phyloP scores from a whole-genome alignment of 2,113 vertebrate genomes.

The Psittacara wagleri region DNA sequence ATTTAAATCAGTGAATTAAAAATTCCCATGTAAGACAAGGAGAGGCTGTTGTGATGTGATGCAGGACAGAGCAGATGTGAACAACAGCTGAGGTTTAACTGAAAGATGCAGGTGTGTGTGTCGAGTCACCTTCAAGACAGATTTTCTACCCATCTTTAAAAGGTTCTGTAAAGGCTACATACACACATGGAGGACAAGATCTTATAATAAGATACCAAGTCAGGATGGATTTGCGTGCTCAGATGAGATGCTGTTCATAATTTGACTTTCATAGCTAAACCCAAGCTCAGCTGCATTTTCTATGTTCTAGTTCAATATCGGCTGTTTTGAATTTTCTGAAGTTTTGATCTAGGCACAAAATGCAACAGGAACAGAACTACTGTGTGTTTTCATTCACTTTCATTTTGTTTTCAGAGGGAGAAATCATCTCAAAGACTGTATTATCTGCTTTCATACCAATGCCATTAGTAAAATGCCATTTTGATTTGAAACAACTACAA shows the following conservation, averaged over 20 bases:
- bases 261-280: background rate
- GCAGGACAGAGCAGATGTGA: background rate
- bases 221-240: background rate
- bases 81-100: background rate
- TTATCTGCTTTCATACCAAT: background rate
- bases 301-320: background rate
- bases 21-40: background rate
- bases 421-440: background rate
- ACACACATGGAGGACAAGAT: background rate
- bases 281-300: background rate
- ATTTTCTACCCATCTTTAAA: background rate
- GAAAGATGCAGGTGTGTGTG: background rate
- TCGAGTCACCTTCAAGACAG: background rate
- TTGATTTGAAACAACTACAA: background rate
- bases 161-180: background rate
- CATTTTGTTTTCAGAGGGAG: background rate
- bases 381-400: background rate
- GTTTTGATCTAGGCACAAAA: background rate
- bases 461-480: background rate
- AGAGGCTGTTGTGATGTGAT: background rate
- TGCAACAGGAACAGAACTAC: background rate
- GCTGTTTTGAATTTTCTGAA: background rate
- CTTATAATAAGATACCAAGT: accelerated
- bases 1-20: background rate
- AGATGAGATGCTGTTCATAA: background rate